Conservation (phyloP, 2,113 vertebrate genomes). For the Protobothrops mucrosquamatus region DNA sequence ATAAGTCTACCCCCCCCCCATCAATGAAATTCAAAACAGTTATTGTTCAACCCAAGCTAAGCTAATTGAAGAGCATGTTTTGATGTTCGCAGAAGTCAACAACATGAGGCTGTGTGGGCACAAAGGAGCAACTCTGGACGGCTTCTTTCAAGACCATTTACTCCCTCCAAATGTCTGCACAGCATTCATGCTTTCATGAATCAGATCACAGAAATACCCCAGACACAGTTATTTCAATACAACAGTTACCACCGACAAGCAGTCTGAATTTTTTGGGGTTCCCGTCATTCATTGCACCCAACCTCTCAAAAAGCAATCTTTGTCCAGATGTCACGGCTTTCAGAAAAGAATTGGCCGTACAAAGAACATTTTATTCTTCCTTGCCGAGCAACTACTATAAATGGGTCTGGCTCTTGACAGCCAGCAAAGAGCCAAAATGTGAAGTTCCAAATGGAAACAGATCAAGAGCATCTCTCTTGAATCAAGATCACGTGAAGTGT, state of each 20-base stretch:
- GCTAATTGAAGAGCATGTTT: constrained; percentile 17
- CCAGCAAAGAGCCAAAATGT: constrained; percentile 32
- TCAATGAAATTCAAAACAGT: constrained; percentile 31
- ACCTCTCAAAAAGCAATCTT: constrained; percentile 12
- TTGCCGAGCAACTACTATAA: neutral
- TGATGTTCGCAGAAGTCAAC: neutral
- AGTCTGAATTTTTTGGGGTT: constrained; percentile 1
- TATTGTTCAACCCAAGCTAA: neutral
- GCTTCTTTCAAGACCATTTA: constrained; percentile 18
- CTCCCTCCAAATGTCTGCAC: neutral
- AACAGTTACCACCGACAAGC: neutral
- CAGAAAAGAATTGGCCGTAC: neutral
- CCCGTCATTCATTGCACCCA: neutral
- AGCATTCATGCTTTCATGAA: neutral
- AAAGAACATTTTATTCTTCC: neutral
- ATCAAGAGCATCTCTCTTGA: neutral
- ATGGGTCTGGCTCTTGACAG: neutral
- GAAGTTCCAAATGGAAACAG: constrained; percentile 20
- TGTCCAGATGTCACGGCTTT: neutral
- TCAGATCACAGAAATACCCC: constrained; percentile 2
- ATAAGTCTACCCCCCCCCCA: constrained; percentile 9
- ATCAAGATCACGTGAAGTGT: no score
- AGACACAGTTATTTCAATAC: neutral
- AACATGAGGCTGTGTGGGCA: constrained; percentile 17
- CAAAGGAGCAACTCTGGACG: neutral